Conservation (phyloP, 2,797 vertebrate genomes). For the Sebastes trivittatus region DNA sequence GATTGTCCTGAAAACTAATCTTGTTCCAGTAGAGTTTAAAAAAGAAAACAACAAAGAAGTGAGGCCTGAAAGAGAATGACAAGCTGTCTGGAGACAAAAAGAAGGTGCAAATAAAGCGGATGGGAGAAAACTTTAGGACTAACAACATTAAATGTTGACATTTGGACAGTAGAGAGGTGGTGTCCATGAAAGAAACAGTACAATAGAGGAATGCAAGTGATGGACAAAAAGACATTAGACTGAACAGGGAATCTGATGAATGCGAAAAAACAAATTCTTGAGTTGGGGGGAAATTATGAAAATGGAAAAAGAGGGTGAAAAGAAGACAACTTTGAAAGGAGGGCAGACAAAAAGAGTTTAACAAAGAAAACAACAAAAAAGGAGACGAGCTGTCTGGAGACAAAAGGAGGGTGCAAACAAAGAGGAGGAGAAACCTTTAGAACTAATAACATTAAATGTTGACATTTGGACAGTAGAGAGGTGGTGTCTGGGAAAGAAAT, state of each 20-base stretch:
- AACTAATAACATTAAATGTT: background rate
- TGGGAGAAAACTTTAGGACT: background rate
- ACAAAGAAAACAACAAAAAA: background rate
- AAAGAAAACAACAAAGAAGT: background rate
- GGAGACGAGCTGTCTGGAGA: background rate
- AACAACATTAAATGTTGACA: background rate
- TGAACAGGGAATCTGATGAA: background rate
- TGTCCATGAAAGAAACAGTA: background rate
- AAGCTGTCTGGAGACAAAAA: background rate
- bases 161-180: background rate
- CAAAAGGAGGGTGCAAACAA: background rate
- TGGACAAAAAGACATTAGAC: background rate
- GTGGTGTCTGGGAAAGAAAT: too few species aligned
- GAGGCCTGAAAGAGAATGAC: background rate
- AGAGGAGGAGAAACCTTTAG: background rate
- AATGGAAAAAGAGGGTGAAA: too few species aligned
- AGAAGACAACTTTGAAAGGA: too few species aligned
- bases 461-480: too few species aligned
- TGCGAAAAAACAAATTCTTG: too few species aligned
- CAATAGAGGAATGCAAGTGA: background rate
- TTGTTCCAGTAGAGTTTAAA: background rate
- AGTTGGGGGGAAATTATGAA: too few species aligned
- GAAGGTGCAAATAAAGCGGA: background rate
- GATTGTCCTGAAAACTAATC: slow-evolving; percentile 7
- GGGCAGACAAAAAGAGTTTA: background rate